Evolutionary conservation across 2,888 invertebrate genomes (phyloP).

Genomic region (Synergus itoensis): DNA sequence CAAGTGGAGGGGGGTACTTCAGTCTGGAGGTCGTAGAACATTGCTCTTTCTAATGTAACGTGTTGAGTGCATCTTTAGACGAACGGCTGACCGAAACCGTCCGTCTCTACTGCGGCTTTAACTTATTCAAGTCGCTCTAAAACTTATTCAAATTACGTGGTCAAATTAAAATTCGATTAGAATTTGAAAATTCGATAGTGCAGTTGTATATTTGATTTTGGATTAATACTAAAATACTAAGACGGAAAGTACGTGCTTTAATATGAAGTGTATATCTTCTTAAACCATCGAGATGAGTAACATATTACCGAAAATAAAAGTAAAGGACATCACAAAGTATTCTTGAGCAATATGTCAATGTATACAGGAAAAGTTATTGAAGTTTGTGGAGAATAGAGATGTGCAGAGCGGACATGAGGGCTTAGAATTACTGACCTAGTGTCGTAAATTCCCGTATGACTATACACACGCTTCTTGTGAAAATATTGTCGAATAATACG

Average conservation of each 20-base stretch:
- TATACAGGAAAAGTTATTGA: background rate
- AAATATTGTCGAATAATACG: slow-evolving; percentile 10
- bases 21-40: slow-evolving; percentile 41
- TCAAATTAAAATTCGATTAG: background rate
- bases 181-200: too few relatives aligned
- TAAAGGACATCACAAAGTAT: background rate
- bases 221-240: background rate
- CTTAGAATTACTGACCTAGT: slow-evolving; percentile 23
- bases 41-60: slow-evolving; percentile 36
- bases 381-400: slow-evolving; percentile 7
- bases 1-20: slow-evolving; percentile 22
- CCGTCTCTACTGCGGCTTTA: slow-evolving; percentile 12
- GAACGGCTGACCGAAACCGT: slow-evolving; percentile 33
- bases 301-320: background rate
- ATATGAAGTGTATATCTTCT: background rate
- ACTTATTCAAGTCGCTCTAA: background rate
- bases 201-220: background rate
- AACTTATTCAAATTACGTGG: background rate
- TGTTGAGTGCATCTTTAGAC: slow-evolving; percentile 10
- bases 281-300: background rate
- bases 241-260: background rate
- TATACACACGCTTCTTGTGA: background rate
- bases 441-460: slow-evolving; percentile 15
- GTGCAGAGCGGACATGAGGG: slow-evolving; percentile 5
- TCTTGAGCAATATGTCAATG: background rate